phyloP scores from a whole-genome alignment of 2,888 invertebrate genomes.

The Meteorus colon region DNA sequence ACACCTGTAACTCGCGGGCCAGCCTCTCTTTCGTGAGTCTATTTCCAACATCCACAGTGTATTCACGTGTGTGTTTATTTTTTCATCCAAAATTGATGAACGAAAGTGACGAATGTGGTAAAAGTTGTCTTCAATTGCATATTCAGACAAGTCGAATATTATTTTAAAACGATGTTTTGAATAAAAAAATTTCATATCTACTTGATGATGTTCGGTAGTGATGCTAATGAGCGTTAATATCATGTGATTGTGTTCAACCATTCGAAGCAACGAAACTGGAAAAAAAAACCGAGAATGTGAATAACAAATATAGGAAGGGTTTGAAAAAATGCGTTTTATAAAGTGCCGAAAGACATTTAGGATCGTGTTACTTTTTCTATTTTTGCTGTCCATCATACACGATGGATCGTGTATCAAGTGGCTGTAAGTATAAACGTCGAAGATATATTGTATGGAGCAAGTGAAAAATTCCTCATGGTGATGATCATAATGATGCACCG shows the following conservation, averaged over 20 bases:
- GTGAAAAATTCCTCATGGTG: conserved; percentile 18
- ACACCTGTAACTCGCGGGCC: conserved; percentile 70
- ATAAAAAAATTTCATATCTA: not conserved
- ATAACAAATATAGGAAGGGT: conserved; percentile 49
- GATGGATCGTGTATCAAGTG: conserved; percentile 71
- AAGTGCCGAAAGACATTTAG: conserved; percentile 48
- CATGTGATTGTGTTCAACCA: not conserved
- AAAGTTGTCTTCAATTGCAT: no score
- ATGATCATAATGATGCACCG: conserved; percentile 15
- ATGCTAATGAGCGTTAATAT: not conserved
- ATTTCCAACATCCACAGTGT: conserved; percentile 10
- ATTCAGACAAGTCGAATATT: no score
- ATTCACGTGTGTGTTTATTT: not conserved
- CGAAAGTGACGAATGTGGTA: not conserved
- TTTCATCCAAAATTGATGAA: not conserved
- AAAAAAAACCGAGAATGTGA: conserved; percentile 56
- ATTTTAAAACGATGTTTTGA: not conserved
- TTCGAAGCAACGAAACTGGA: not conserved
- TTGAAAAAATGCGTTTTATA: conserved; percentile 60
- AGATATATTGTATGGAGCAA: conserved; percentile 1
- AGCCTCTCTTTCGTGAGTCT: conserved; percentile 50
- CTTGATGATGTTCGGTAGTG: not conserved
- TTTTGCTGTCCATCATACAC: conserved; percentile 60
- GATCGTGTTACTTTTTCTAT: conserved; percentile 54
- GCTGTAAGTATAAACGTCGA: conserved; percentile 66